Evolutionary conservation across 2,888 invertebrate species (phyloP), one percentile per base, ranked within the genome.

Genomic region (Aspidiotus rigidus): DNA sequence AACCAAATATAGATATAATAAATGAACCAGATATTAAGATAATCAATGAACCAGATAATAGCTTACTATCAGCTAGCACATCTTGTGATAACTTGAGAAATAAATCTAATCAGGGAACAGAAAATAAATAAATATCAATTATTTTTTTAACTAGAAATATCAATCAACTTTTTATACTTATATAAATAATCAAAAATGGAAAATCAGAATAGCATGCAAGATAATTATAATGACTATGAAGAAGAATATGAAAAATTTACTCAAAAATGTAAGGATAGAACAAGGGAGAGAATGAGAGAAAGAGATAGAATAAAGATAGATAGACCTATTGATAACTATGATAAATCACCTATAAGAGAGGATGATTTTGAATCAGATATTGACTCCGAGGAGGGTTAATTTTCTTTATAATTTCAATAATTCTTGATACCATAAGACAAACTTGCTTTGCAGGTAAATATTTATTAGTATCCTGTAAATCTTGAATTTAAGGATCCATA

Each of bases 161-260:
- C n/a, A 49, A 13, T 49, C 49, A 11, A 49, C n/a, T 49, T 49
- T 49, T 49, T n/a, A 11, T n/a, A 11, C 49, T 49, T 49, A 49
- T 49, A 49, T 49, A 49, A 49, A 49, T 49, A 49, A 49, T 49
- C 49, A n/a, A 49, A 49, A 49, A 49, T 49, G 49, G n/a, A 49
- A n/a, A 49, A 49, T 49, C 11, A 49, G 3, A 49, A 13, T 6
- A n/a, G n/a, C 10, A 49, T 49, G 49, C n/a, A 49, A 13, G 11
- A 49, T 49, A 49, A 49, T 49, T 11, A 49, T 49, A n/a, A 49
- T 49, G 49, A 49, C n/a, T 49, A 49, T 49, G 49, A 49, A 49
- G n/a, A 49, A 49, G 49, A 49, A 49, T 49, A 49, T 49, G 49
- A 49, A n/a, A 13, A 49, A 49, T 49, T 13, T 49, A 13, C 10